Evolutionary conservation across 2,797 vertebrate genomes (phyloP), one percentile per base, ranked within the genome.

Genomic region (Antrozous pallidus): DNA sequence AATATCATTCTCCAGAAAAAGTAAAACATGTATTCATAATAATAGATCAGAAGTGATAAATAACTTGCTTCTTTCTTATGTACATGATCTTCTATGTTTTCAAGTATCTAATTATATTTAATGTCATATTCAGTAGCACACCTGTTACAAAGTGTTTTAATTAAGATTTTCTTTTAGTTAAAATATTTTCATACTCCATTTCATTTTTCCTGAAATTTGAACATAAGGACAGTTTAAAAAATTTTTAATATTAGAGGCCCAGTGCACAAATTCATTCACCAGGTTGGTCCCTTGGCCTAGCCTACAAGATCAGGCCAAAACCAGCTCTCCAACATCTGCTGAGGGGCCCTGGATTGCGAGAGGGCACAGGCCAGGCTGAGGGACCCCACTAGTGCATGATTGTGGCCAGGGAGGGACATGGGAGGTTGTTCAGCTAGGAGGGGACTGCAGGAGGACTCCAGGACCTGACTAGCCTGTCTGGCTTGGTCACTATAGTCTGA

Each of bases 141-240:
- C 54, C 9, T 95, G 31, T 91, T 87, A 54, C 45, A 88, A 87
- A 69, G 6, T 89, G 8, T 89, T 94, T 95, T 36, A 89, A 86
- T 69, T 51, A 89, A 74, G 31, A 69, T 73, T 93, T 75, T 65
- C 14, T 47, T 63, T 90, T 87, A 77, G 16, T 78, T 93, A 42
- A 82, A 58, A 73, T 79, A 58, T 54, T 88, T 95, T 83, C 80
- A 82, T 78, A 65, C 2, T 42, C 17, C 14, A 71, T 24, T 83
- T 88, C 70, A 74, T 73, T 93, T 14, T 89, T 91, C 40, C 36
- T 83, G 36, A 95, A 91, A 75, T 65, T 58, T 77, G 4, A 65
- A 56, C 12, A 83, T 54, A 87, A 56, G 17, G 2, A 94, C 22
- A 83, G 5, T 67, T 74, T 54, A 73, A 3, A n/a, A 36, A 70